Conservation (phyloP, 1,140 invertebrate species). For the Sinella curviseta region DNA sequence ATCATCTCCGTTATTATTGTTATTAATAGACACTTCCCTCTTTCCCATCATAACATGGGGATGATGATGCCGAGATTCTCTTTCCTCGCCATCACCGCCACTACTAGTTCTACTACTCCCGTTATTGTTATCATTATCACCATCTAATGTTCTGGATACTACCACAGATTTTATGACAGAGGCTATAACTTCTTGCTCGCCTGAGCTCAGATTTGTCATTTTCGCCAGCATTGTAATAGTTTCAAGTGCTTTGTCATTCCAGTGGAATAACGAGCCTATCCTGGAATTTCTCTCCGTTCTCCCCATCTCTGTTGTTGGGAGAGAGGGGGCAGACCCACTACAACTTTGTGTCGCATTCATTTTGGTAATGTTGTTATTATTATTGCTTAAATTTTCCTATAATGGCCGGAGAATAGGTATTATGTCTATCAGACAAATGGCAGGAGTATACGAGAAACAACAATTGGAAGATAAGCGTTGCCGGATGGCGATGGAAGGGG, state of each 20-base stretch:
- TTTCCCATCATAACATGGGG: background rate
- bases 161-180: conserved; percentile 14
- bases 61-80: background rate
- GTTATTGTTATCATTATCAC: conserved; percentile 8
- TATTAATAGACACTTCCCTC: background rate
- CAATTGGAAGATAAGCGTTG: too few relatives aligned
- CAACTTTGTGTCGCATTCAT: conserved; percentile 7
- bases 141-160: background rate
- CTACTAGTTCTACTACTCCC: background rate
- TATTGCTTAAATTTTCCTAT: too few relatives aligned
- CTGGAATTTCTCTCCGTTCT: conserved; percentile 7
- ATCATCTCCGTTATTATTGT: background rate
- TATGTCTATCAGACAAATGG: background rate
- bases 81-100: background rate
- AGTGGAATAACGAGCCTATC: conserved; percentile 12
- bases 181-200: conserved; percentile 10
- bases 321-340: too few relatives aligned
- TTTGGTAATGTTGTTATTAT: background rate
- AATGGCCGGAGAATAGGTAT: background rate
- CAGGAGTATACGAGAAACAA: too few relatives aligned
- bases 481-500: too few relatives aligned
- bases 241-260: conserved; percentile 20
- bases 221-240: conserved; percentile 7
- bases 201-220: conserved; percentile 21
- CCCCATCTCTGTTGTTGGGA: background rate